Conservation (phyloP, 2,113 vertebrate genomes). For the Grallaria varia region DNA sequence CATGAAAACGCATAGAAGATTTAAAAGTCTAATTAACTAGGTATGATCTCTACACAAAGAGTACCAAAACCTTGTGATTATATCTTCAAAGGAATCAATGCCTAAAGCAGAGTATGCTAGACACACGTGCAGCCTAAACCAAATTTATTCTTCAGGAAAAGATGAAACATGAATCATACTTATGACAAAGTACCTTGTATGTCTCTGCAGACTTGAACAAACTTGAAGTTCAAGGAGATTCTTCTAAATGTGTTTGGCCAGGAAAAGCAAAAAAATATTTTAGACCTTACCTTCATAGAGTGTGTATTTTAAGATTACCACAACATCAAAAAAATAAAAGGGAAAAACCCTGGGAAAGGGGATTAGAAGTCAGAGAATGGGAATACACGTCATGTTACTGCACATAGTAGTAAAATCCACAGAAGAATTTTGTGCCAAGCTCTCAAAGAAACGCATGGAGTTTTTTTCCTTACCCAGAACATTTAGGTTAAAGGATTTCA, state of each 20-base stretch:
- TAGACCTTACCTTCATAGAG: background rate
- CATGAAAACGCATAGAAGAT: background rate
- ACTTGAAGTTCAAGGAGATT: background rate
- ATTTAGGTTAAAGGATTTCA: background rate
- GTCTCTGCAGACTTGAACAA: background rate
- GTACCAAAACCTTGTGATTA: background rate
- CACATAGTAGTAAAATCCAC: background rate
- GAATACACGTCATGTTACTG: background rate
- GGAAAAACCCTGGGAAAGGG: background rate
- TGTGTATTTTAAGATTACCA: background rate
- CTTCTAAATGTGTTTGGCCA: background rate
- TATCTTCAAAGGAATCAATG: background rate
- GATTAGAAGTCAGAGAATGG: background rate
- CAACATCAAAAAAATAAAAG: too few relatives aligned
- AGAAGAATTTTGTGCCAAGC: background rate
- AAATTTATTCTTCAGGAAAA: background rate
- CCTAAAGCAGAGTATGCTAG: background rate
- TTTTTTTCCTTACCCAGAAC: background rate
- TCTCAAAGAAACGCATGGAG: background rate
- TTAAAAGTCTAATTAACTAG: background rate
- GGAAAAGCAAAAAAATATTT: background rate
- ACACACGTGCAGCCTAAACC: rapidly evolving
- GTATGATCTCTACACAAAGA: background rate
- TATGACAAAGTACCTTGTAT: background rate
- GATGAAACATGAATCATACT: background rate